Base-by-base conservation (phyloP, 2,797 vertebrate species). In the Xiphorhynchus erythropygius region DNA sequence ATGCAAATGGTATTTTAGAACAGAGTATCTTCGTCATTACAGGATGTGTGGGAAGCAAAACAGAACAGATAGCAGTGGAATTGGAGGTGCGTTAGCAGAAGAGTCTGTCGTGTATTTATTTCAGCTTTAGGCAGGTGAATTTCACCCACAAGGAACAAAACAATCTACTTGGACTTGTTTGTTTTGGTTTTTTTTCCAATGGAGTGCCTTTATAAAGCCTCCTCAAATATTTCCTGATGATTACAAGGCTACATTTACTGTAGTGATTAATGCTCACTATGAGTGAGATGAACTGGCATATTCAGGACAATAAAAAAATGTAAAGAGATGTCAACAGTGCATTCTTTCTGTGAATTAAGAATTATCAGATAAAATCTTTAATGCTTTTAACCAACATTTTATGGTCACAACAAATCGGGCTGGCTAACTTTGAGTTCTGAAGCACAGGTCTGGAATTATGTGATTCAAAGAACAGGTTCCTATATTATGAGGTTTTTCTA, bases 41-140 rank as follows among this genome's bases (percentile, higher is more conserved):
- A 87, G 83, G 49, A 64, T 87, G 80, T 47, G 73, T 65, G 84
- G 92, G 93, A 91, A 88, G 87, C 62, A 92, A 78, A 90, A 44
- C 71, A 64, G 89, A 90, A 41, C 53, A 63, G 80, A 73, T 41
- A 94, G 80, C 71, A 62, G 55, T 67, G 76, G 65, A 67, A 67
- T 2, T 82, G 68, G 87, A 93, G 67, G 14, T 80, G 65, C 3
- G 11, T 55, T 50, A 88, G 75, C 69, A 71, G 68, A 47, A 83
- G 84, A 87, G 87, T 88, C 89, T 95, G 60, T 71, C 91, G 77
- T 7, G 0, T 69, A 68, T 84, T 95, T 85, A 86, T 90, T 52
- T 89, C 65, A 37, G 76, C 86, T 88, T 83, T 78, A 90, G 81
- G 84, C 84, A 97, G 93, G 84, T 93, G 91, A 96, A 82, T 95